Conservation (phyloP, 1,140 invertebrate species). For the Helicoverpa armigera region DNA sequence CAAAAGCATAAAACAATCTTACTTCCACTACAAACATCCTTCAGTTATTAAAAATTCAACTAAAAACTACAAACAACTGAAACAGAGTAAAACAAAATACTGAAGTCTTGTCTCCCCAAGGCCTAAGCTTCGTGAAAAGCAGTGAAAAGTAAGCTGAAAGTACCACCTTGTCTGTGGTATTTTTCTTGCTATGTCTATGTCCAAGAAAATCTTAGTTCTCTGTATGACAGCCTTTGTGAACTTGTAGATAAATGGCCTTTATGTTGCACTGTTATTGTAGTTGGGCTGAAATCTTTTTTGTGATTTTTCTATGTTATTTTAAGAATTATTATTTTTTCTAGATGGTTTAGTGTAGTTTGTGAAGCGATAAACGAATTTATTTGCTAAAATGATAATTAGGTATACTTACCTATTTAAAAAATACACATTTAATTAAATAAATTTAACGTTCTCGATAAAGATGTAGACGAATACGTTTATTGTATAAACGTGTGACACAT, state of each 20-base stretch:
- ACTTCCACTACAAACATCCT: background rate
- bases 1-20: too few relatives aligned
- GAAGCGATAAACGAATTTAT: too few relatives aligned
- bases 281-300: background rate
- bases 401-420: too few relatives aligned
- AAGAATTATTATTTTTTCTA: too few relatives aligned
- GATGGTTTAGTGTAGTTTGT: too few relatives aligned
- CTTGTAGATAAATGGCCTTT: constrained; percentile 14
- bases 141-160: constrained; percentile 24
- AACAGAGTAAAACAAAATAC: background rate
- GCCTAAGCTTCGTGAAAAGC: background rate
- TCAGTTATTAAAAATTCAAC: background rate
- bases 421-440: too few relatives aligned
- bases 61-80: background rate
- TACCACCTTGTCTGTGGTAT: constrained; percentile 3
- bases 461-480: too few relatives aligned
- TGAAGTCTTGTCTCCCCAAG: background rate
- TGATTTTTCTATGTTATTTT: too few relatives aligned
- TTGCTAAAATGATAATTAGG: too few relatives aligned
- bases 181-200: constrained; percentile 16
- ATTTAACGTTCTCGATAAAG: too few relatives aligned
- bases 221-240: constrained; percentile 27
- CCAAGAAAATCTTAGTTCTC: constrained; percentile 19
- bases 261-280: constrained; percentile 2
- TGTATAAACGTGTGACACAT: too few relatives aligned